Base-by-base conservation (phyloP, 2,113 vertebrate species). In the Phaetusa simplex region DNA sequence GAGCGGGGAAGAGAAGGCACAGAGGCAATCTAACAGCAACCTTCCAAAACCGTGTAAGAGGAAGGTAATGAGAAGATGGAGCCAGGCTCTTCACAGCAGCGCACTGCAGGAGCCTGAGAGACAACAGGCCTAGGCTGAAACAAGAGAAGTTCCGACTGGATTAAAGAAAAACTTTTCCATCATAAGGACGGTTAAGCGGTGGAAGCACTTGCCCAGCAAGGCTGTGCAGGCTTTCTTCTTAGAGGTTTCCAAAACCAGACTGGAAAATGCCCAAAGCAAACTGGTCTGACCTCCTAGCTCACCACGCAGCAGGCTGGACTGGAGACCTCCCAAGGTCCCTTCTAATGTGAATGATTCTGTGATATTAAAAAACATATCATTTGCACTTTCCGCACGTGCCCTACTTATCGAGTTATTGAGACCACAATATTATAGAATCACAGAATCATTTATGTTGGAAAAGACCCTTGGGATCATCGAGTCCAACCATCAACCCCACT, bases 1-100 rank as follows among this genome's bases (percentile, higher is more conserved):
- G 38, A 36, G 2, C 4, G 1, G 15, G 14, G 20, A n/a, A 43
- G 19, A 82, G 27, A 43, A 56, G 26, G 45, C 0, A 0, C 2
- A 13, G 56, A 79, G 38, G 15, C 7, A 14, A 78, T 65, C 43
- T 14, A 23, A 59, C 0, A 71, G 52, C 56, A 70, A 23, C 21
- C 32, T 47, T 36, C 59, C 59, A 29, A 82, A 78, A 34, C 12
- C 47, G 19, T 4, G 8, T 45, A 36, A 73, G 21, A 69, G 71
- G 34, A 78, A 69, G 4, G 1, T 7, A 65, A 34, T 6, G 26
- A 67, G 53, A 56, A 72, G 34, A 45, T 16, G 52, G 26, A 81
- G 45, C 27, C 64, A 50, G n/a, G 70, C 50, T 77, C 82, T 71
- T 43, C 64, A 72, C 17, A 61, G 45, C 69, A 23, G 14, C 12